A percentile compares a stretch with the other conserved stretches of the same genome.
Conservation (phyloP, 23 tunicate species). For the Clavelina lepadiformis region DNA sequence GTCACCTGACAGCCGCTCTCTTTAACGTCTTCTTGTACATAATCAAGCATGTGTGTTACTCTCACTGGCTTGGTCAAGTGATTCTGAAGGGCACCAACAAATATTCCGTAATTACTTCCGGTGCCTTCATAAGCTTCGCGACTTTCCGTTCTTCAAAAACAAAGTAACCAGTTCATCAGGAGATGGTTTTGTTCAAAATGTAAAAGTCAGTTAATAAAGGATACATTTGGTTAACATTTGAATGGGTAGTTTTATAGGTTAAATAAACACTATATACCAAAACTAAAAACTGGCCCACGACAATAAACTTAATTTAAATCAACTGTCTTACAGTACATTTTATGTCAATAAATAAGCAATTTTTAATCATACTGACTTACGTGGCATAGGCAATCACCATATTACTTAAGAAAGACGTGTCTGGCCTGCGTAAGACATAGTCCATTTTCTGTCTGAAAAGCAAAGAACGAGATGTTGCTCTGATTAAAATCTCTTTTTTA, state of each 20-base stretch:
- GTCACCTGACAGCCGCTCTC: slow-evolving; percentile 47
- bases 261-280: not conserved
- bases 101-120: slow-evolving; percentile 28
- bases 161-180: not conserved
- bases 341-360: not conserved
- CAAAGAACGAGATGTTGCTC: no score
- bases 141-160: slow-evolving; percentile 26
- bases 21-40: slow-evolving; percentile 41
- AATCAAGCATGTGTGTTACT: slow-evolving; percentile 35
- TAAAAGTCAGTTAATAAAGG: not conserved
- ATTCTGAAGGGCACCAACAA: slow-evolving; percentile 26
- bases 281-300: no score
- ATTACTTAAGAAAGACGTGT: no score
- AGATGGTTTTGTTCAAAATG: not conserved
- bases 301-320: not conserved
- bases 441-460: no score
- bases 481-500: no score
- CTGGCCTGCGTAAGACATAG: no score
- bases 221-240: no score
- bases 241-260: not conserved
- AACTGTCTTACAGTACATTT: not conserved
- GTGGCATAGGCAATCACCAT: slow-evolving; percentile 45
- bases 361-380: slow-evolving; percentile 11
- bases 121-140: slow-evolving; percentile 34
- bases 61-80: slow-evolving; percentile 29